Evolutionary conservation across 1,140 invertebrate genomes (phyloP).

Genomic region (Lepidurus apus): DNA sequence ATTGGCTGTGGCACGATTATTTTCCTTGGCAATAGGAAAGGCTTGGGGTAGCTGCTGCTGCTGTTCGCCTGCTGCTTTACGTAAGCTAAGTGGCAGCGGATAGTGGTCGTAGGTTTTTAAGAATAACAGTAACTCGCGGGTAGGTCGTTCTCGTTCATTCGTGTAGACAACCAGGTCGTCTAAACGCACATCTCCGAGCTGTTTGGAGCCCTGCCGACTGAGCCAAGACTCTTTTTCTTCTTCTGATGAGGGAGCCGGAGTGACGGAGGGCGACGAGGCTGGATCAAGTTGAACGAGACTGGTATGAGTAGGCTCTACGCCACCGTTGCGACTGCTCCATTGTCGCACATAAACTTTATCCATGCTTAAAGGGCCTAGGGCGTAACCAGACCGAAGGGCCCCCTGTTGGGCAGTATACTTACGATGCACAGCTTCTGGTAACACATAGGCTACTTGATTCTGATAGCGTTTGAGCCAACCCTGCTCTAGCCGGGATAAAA

Average conservation of each 20-base stretch:
- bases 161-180: not conserved
- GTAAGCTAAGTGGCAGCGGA: not conserved
- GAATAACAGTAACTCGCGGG: not conserved
- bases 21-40: not conserved
- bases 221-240: not conserved
- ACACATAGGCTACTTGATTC: not conserved
- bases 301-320: not conserved
- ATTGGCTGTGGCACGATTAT: not conserved
- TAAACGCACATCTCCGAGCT: slow-evolving; percentile 11
- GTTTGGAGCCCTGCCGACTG: not conserved
- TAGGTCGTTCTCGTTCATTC: not conserved
- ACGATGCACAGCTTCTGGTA: not conserved
- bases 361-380: not conserved
- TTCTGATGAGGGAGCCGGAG: not conserved
- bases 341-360: not conserved
- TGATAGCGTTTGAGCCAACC: not conserved
- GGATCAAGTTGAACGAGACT: not conserved
- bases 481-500: not conserved
- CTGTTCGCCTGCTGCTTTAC: not conserved
- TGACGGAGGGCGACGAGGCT: not conserved
- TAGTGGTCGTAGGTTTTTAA: not conserved
- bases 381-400: not conserved
- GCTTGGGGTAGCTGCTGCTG: not conserved
- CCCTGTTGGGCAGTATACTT: not conserved
- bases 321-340: not conserved